These are phyloP conservation scores for Noctua comes DNA, from an alignment of 2,888 invertebrate species.

Conservation along the genomic window DNA sequence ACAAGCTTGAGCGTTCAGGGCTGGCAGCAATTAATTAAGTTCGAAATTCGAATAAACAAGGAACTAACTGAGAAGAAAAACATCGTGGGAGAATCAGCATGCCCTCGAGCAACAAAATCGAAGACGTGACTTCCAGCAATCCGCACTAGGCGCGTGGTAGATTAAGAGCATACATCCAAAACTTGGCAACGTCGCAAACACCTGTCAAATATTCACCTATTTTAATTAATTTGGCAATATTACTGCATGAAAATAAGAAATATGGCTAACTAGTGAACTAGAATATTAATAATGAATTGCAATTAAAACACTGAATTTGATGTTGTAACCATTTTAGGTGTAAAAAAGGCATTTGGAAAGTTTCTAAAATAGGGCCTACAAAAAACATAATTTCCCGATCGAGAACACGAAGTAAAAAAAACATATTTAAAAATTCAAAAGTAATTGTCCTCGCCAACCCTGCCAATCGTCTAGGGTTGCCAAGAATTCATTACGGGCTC, in stretches of 20 bases:
- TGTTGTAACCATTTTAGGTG: too few species aligned
- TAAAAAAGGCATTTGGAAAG: too few species aligned
- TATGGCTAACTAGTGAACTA: too few species aligned
- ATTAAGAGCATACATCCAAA: background rate
- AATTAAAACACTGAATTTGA: too few species aligned
- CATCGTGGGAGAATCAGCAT: background rate
- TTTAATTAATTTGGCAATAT: too few species aligned
- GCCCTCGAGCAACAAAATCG: background rate
- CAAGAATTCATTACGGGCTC: conserved; percentile 63
- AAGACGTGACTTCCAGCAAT: background rate
- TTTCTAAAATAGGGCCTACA: background rate
- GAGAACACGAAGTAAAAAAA: too few species aligned
- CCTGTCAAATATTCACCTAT: too few species aligned
- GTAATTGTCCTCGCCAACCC: conserved; percentile 12
- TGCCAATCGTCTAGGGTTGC: conserved; percentile 47
- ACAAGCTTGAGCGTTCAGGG: conserved; percentile 22
- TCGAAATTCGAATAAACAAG: background rate
- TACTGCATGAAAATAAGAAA: too few species aligned
- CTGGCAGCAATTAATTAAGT: background rate
- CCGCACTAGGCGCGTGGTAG: background rate
- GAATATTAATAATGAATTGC: too few species aligned
- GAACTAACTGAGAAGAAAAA: background rate
- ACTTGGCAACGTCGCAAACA: too few species aligned
- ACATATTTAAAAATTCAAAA: conserved; percentile 2
- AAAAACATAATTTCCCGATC: background rate